Base-by-base conservation (phyloP, 2,888 invertebrate genomes). In the Erebia aethiops region DNA sequence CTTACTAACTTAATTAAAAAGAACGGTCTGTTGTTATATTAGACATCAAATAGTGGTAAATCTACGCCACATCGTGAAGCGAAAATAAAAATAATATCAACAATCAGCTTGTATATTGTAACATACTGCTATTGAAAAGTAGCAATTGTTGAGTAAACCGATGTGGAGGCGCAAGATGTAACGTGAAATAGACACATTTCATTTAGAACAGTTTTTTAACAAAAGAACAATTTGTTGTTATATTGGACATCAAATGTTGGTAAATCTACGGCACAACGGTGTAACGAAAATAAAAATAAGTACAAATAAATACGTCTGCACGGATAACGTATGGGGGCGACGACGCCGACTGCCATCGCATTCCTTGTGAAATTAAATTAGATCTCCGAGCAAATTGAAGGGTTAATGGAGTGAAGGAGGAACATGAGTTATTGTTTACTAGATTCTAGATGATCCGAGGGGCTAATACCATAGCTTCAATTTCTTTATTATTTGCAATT, bases 241-340 rank as follows among this genome's bases (percentile, higher is more conserved):
- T n/a, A 14, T n/a, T 7, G 51, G 51, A 4, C 5, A n/a, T n/a
- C n/a, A 51, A 14, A n/a, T 51, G 18, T 16, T 18, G 10, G 18
- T 18, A 18, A 11, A 54, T 54, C 54, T 18, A 54, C 54, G 11
- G 9, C 54, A 54, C 54, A 10, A 10, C 16, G 35, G 10, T 18
- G 54, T 18, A 54, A 3, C 54, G 9, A 68, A 73, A 73, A 68
- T 73, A 70, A 71, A 73, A 68, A 26, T 70, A 46, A 21, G 18
- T 41, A 70, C 43, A 61, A 66, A 70, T 66, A 61, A 66, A 70
- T 58, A 56, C 21, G 68, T 73, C 67, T 35, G 61, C 58, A 41
- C 51, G 56, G 65, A 65, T 71, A 66, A 73, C 46, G 67, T 66
- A 71, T 71, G 68, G 63, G 65, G 21, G 26, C 61, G 43, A 35